Base-by-base conservation (phyloP, 1,140 invertebrate genomes). In the Nomia melanderi region DNA sequence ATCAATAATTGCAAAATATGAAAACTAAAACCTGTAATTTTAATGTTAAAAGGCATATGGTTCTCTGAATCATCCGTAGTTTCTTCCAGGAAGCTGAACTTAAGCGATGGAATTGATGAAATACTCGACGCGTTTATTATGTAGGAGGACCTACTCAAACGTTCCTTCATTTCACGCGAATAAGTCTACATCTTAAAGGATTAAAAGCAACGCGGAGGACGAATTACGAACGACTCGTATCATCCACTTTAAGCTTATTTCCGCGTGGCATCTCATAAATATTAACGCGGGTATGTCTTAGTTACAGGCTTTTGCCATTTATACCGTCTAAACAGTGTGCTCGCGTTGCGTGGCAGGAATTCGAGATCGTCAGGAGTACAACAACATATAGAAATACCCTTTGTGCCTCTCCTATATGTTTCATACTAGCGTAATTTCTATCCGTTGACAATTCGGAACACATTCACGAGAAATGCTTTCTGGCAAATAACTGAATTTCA, bases 181-280 rank as follows among this genome's bases (percentile, higher is more conserved):
- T 67, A 66, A 66, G 56, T 75, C 50, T 44, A 27, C 50, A 44
- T 75, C 50, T 66, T 57, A 44, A 66, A 57, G 27, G 50, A 75
- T 75, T 67, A 75, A 44, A 44, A 14, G 27, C 36, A 57, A 56
- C 60, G 36, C 44, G 50, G 33, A 25, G 50, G 2, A 57, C 33
- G 53, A 44, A 66, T 75, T 75, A 75, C 36, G 54, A 57, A 75
- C 36, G 33, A 56, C 23, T 75, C 14, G 63, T 57, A 44, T 75
- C 33, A 14, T 66, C n/a, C 36, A 33, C 7, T 67, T 47, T 66
- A 66, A 57, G 63, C 63, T 44, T 66, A 67, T 44, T 67, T 44
- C 39, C 36, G 9, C 27, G 53, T 25, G n/a, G 53, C 27, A 14
- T 56, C 29, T 75, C 63, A 67, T 75, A 75, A 57, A 67, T 75